These are phyloP conservation scores for Chamaetylas fuelleborni DNA, from an alignment of 2,113 vertebrate species.

Conservation along the genomic window DNA sequence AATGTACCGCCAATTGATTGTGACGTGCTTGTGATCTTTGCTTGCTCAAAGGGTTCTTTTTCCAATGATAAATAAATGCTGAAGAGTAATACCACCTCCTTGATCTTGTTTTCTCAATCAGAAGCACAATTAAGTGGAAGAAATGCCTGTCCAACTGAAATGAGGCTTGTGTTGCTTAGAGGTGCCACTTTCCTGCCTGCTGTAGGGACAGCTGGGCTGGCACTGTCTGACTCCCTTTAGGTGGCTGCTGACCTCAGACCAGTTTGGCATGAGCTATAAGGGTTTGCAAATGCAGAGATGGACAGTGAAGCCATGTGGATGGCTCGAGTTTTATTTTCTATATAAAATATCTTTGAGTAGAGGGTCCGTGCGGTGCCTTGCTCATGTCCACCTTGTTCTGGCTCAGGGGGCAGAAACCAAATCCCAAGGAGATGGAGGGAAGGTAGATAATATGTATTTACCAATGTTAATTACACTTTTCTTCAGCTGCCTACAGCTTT, in stretches of 20 bases:
- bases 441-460: background rate
- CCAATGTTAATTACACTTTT: background rate
- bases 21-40: slow-evolving; percentile 94
- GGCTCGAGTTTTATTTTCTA: slow-evolving; percentile 16
- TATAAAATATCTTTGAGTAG: background rate
- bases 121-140: slow-evolving; percentile 60
- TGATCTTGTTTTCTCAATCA: slow-evolving; percentile 74
- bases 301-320: slow-evolving; percentile 35
- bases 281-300: slow-evolving; percentile 42
- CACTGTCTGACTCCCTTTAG: slow-evolving; percentile 22
- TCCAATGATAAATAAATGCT: slow-evolving; percentile 91
- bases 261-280: slow-evolving; percentile 43
- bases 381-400: background rate
- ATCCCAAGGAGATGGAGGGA: background rate
- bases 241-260: slow-evolving; percentile 40
- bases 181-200: background rate
- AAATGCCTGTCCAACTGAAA: background rate
- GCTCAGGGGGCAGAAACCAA: background rate
- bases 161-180: background rate
- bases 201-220: background rate
- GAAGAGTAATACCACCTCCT: slow-evolving; percentile 79
- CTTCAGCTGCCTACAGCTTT: background rate
- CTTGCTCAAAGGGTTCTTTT: slow-evolving; percentile 83
- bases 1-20: slow-evolving; percentile 87
- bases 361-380: background rate